phyloP scores from a whole-genome alignment of 1,140 invertebrate genomes.

The Hydropsyche tenuis region DNA sequence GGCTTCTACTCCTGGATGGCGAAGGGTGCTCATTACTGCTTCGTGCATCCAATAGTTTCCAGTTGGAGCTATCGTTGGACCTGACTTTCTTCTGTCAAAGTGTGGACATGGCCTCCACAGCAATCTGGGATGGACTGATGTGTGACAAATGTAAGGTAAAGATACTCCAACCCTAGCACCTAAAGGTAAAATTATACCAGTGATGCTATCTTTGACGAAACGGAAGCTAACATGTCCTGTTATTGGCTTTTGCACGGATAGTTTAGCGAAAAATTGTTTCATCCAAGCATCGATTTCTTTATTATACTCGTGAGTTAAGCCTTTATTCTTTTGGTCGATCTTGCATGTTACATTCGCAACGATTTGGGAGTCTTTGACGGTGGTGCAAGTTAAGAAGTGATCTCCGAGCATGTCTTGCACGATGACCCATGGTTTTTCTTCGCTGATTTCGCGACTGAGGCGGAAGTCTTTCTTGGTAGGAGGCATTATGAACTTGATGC shows the following conservation, averaged over 20 bases:
- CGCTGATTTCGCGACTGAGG: constrained; percentile 72
- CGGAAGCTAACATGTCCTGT: constrained; percentile 76
- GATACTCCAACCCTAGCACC: constrained; percentile 78
- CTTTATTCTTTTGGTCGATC: constrained; percentile 69
- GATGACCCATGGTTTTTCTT: constrained; percentile 77
- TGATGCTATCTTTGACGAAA: constrained; percentile 58
- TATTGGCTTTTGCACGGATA: constrained; percentile 67
- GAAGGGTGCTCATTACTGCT: constrained; percentile 60
- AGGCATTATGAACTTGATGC: constrained; percentile 72
- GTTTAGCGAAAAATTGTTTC: constrained; percentile 70
- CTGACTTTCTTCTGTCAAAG: constrained; percentile 65
- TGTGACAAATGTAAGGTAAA: constrained; percentile 78
- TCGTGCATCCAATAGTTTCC: constrained; percentile 64
- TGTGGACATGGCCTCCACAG: constrained; percentile 70
- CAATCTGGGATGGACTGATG: constrained; percentile 68
- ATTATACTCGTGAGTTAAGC: constrained; percentile 72
- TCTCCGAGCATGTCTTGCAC: constrained; percentile 75
- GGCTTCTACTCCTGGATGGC: constrained; percentile 58
- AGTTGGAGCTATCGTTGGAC: constrained; percentile 58
- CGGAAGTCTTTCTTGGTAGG: constrained; percentile 67
- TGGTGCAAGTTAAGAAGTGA: constrained; percentile 80
- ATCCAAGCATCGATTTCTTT: constrained; percentile 75
- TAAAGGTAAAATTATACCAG: constrained; percentile 64
- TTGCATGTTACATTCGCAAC: constrained; percentile 81
- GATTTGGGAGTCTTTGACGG: constrained; percentile 74